These are phyloP conservation scores for Lasius fuliginosus DNA, from an alignment of 2,888 invertebrate genomes.

Conservation along the genomic window DNA sequence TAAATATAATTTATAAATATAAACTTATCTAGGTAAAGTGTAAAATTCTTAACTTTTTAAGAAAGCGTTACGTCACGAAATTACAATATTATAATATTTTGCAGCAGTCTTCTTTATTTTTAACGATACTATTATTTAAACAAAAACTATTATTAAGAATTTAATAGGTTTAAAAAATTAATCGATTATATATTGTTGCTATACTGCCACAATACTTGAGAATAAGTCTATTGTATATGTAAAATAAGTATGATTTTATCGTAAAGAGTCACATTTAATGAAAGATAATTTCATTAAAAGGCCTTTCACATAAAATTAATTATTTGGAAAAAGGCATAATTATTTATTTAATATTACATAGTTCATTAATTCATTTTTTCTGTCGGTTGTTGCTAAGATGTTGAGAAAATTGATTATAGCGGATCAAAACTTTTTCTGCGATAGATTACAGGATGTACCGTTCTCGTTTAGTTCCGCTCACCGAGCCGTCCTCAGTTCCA, in stretches of 20 bases:
- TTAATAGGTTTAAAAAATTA: background rate
- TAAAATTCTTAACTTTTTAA: background rate
- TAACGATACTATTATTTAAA: background rate
- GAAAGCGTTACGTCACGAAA: background rate
- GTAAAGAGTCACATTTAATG: conserved; percentile 1
- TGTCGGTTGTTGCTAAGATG: conserved; percentile 8
- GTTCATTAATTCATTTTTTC: background rate
- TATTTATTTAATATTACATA: background rate
- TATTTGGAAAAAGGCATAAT: background rate
- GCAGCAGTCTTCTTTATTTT: background rate
- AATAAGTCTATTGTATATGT: background rate
- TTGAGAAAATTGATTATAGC: conserved; percentile 25
- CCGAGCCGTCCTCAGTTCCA: conserved; percentile 61
- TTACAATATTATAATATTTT: background rate
- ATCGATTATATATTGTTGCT: background rate
- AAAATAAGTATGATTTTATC: background rate
- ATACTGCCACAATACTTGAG: background rate
- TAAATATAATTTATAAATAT: background rate
- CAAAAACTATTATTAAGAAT: background rate
- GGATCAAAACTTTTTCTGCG: conserved; percentile 57
- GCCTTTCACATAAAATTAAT: background rate
- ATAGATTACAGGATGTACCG: conserved; percentile 72
- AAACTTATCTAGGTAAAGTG: background rate
- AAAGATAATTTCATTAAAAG: background rate
- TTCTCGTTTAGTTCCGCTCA: conserved; percentile 72